Conservation (phyloP, 2,888 invertebrate genomes). For the Parapristionchus giblindavisi region DNA sequence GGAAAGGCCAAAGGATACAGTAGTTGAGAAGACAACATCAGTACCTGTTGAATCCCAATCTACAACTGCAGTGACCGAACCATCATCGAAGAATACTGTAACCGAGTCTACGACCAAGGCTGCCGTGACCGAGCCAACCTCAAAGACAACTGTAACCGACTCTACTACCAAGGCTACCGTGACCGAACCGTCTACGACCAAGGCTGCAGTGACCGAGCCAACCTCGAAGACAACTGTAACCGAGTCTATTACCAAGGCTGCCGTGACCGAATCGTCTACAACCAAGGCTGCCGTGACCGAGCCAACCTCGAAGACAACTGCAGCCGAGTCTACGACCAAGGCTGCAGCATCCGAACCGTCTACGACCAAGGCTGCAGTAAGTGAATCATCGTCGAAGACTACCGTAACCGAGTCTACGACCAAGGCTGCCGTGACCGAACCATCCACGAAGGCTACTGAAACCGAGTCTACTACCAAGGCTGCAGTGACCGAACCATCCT, state of each 20-base stretch:
- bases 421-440: neutral
- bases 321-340: slow-evolving; percentile 1
- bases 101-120: neutral
- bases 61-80: too few species aligned
- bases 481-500: neutral
- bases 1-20: too few species aligned
- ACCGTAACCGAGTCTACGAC: too few species aligned
- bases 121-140: neutral
- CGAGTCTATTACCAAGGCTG: neutral
- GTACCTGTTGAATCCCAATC: too few species aligned
- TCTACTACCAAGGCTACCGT: neutral
- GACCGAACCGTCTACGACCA: neutral
- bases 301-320: slow-evolving; percentile 23
- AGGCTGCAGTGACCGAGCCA: neutral
- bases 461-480: slow-evolving; percentile 18
- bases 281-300: neutral
- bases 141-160: neutral
- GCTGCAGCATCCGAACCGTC: slow-evolving; percentile 13
- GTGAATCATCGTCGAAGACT: neutral
- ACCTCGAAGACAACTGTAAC: neutral
- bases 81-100: too few species aligned
- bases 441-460: neutral
- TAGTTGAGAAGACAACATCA: neutral
- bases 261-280: neutral
- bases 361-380: neutral